Percentiles rank a stretch among this genome's conserved stretches.
These are phyloP conservation scores for Pandemis cinnamomeana DNA, from an alignment of 2,888 invertebrate species.

Conservation along the genomic window DNA sequence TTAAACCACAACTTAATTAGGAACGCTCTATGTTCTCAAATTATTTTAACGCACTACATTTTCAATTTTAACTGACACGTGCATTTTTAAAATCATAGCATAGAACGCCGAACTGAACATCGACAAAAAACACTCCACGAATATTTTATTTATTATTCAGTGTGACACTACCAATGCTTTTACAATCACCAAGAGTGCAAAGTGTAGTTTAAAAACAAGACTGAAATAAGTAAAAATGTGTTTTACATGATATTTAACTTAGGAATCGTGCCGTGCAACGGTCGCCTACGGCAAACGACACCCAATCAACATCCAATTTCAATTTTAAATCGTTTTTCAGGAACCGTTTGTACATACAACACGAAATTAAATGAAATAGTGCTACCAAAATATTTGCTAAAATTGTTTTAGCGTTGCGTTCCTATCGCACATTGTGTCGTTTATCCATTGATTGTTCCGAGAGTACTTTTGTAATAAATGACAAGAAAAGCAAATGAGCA, in stretches of 20 bases:
- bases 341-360: not conserved
- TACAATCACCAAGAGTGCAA: not conserved
- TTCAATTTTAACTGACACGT: not conserved
- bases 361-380: not conserved
- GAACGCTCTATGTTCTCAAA: too few relatives aligned
- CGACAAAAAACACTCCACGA: not conserved
- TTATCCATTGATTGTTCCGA: too few relatives aligned
- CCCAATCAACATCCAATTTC: conserved; percentile 7
- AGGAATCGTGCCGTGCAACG: conserved; percentile 3
- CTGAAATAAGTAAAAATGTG: conserved; percentile 12
- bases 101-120: not conserved
- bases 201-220: not conserved
- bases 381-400: not conserved
- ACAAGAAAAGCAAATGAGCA: too few relatives aligned
- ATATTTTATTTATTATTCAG: conserved; percentile 10
- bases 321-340: not conserved
- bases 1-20: too few relatives aligned
- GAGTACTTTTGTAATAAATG: too few relatives aligned
- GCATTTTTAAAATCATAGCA: conserved; percentile 1
- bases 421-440: too few relatives aligned
- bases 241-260: conserved; percentile 31
- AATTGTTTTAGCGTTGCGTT: not conserved
- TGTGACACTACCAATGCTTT: not conserved
- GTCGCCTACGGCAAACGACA: not conserved
- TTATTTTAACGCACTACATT: too few relatives aligned